Percentiles rank a stretch among this genome's conserved stretches.
Conservation (phyloP, 1,140 invertebrate genomes). For the Charaxes varanes region DNA sequence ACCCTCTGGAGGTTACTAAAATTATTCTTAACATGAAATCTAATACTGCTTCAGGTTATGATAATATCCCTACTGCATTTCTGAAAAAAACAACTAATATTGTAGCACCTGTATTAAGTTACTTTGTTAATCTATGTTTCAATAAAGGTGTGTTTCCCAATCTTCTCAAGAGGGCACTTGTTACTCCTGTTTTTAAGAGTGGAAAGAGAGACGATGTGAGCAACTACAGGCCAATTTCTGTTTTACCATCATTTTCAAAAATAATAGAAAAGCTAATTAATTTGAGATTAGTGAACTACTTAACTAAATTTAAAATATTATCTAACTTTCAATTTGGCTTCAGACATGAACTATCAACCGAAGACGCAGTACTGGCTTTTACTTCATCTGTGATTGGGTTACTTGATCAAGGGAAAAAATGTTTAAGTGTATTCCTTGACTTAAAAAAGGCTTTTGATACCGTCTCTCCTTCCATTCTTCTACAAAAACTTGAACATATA, state of each 20-base stretch:
- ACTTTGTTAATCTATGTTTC: background rate
- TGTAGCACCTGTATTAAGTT: background rate
- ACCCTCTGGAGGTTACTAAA: background rate
- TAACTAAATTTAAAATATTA: no score
- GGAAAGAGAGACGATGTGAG: no score
- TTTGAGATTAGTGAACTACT: no score
- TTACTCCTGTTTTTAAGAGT: no score
- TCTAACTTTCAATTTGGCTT: no score
- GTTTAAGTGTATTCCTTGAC: conserved; percentile 7
- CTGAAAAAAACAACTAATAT: background rate
- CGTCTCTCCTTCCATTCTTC: conserved; percentile 8
- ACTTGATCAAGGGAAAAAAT: no score
- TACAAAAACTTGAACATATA: conserved; percentile 11
- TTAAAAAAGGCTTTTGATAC: conserved; percentile 19
- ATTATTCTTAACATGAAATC: background rate
- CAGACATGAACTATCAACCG: no score
- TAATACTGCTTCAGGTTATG: background rate
- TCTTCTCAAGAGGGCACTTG: background rate
- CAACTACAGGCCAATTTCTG: no score
- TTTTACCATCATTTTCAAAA: no score
- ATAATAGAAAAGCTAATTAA: no score
- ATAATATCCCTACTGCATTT: background rate
- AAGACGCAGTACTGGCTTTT: no score
- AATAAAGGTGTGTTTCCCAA: background rate
- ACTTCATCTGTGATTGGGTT: no score